Evolutionary conservation across 1,140 invertebrate genomes (phyloP).

Genomic region (Panulirus ornatus): DNA sequence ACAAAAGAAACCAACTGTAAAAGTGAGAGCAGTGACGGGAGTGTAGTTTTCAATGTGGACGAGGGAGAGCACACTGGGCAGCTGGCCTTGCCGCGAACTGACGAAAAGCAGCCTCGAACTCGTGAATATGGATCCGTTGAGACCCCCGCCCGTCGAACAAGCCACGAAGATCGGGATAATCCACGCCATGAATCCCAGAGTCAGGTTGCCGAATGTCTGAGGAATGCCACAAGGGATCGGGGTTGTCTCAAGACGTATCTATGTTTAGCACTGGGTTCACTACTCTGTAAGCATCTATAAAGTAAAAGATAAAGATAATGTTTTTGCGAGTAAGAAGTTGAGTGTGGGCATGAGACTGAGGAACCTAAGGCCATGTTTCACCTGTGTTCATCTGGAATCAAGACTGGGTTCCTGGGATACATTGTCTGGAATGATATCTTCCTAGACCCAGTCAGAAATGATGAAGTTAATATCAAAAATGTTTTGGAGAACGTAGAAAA

Average conservation of each 20-base stretch:
- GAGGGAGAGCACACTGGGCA: conserved; percentile 89
- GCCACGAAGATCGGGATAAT: conserved; percentile 93
- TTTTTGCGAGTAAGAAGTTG: not conserved
- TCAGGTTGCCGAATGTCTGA: conserved; percentile 87
- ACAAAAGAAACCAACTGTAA: conserved; percentile 83
- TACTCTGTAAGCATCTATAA: too few species aligned
- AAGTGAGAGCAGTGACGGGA: conserved; percentile 89
- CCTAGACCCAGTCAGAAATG: too few species aligned
- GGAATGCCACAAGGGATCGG: conserved; percentile 76
- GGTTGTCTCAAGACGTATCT: too few species aligned
- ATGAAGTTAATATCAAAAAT: too few species aligned
- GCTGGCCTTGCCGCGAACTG: conserved; percentile 89
- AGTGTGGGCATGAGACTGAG: not conserved
- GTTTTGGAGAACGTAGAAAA: too few species aligned
- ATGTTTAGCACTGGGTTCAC: too few species aligned
- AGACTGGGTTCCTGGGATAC: too few species aligned
- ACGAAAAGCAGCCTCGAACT: conserved; percentile 87
- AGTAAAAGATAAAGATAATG: not conserved
- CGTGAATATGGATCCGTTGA: conserved; percentile 94
- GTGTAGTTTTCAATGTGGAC: conserved; percentile 87
- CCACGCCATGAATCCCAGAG: conserved; percentile 88
- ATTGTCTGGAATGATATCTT: too few species aligned
- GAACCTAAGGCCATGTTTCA: too few species aligned
- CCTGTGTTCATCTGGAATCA: too few species aligned
- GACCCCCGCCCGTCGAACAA: conserved; percentile 87